Percentiles rank a stretch among this genome's conserved stretches.
Conservation (phyloP, 2,888 invertebrate genomes). For the Leptothorax acervorum region DNA sequence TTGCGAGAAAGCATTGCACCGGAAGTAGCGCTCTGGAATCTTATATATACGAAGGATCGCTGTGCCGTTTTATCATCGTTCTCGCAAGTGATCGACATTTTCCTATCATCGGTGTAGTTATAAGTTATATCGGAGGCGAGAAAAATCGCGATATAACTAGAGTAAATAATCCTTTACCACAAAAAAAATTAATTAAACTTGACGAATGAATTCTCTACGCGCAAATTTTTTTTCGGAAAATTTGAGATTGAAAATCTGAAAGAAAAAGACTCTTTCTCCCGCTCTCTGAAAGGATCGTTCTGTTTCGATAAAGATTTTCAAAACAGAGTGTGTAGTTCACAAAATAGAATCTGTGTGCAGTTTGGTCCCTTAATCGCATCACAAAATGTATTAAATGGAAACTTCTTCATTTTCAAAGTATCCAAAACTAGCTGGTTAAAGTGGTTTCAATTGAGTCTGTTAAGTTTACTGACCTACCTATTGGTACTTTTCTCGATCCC, state of each 20-base stretch:
- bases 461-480: slow-evolving; percentile 54
- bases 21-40: slow-evolving; percentile 50
- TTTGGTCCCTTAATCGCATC: neutral
- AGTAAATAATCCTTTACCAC: neutral
- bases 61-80: slow-evolving; percentile 52
- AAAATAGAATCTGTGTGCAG: neutral
- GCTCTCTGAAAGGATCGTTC: neutral
- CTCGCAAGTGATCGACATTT: slow-evolving; percentile 47
- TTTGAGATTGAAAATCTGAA: slow-evolving; percentile 10
- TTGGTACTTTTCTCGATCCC: slow-evolving; percentile 29
- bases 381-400: slow-evolving; percentile 17
- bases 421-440: neutral
- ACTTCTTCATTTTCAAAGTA: neutral
- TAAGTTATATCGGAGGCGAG: slow-evolving; percentile 21
- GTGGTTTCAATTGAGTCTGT: slow-evolving; percentile 7
- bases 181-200: neutral
- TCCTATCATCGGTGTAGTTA: slow-evolving; percentile 37
- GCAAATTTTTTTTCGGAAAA: neutral
- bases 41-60: slow-evolving; percentile 60
- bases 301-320: neutral
- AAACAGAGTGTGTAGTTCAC: neutral
- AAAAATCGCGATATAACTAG: slow-evolving; percentile 11
- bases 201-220: neutral
- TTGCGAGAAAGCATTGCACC: slow-evolving; percentile 56
- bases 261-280: neutral